These are phyloP conservation scores for Plutomurus gul DNA, from an alignment of 1,140 invertebrate species.

Conservation along the genomic window DNA sequence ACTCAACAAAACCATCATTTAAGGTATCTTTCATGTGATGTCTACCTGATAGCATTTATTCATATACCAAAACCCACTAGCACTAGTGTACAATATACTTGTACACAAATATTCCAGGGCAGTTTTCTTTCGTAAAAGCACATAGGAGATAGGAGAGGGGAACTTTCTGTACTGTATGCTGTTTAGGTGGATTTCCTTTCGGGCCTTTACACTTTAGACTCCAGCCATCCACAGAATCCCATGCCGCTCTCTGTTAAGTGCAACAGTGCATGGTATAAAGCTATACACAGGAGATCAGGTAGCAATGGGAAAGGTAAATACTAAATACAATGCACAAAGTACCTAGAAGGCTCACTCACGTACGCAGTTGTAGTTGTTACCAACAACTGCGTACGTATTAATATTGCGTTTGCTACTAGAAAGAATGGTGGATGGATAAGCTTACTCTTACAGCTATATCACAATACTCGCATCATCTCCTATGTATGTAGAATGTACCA, in stretches of 20 bases:
- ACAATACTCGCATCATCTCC: background rate
- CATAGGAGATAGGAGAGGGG: no score
- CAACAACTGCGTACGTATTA: constrained; percentile 20
- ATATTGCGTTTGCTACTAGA: background rate
- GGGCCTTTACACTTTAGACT: constrained; percentile 18
- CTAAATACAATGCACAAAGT: background rate
- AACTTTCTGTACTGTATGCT: constrained; percentile 17
- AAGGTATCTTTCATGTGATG: no score
- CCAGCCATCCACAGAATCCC: constrained; percentile 21
- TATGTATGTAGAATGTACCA: no score
- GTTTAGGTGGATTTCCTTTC: constrained; percentile 10
- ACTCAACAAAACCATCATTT: background rate
- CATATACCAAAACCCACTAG: no score
- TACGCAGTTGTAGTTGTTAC: background rate
- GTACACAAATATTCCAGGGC: background rate
- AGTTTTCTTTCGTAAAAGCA: constrained; percentile 24
- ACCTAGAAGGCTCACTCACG: background rate
- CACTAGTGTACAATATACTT: background rate
- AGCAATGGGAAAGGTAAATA: constrained; percentile 15
- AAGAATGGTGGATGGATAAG: background rate
- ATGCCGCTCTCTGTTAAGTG: no score
- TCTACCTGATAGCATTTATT: background rate
- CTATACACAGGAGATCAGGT: background rate
- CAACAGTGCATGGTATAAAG: background rate
- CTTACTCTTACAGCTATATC: background rate